phyloP scores from a whole-genome alignment of 2,797 vertebrate genomes.

The Bucorvus abyssinicus region DNA sequence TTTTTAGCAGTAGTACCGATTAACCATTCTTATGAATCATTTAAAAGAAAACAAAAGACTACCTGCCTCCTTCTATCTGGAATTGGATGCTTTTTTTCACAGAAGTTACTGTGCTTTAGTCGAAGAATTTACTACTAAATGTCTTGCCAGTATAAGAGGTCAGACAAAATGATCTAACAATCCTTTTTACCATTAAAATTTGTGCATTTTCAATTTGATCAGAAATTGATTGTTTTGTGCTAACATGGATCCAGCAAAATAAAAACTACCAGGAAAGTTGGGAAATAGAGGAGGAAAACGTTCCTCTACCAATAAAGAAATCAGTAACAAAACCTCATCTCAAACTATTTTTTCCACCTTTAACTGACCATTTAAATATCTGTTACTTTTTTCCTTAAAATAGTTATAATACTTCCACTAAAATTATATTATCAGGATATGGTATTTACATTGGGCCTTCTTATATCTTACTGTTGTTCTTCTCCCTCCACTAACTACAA shows the following conservation, averaged over 20 bases:
- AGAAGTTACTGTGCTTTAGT: not conserved
- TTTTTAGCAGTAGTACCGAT: not conserved
- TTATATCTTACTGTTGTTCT: not conserved
- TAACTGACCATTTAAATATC: not conserved
- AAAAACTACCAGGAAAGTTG: not conserved
- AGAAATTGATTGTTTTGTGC: not conserved
- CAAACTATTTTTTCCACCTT: not conserved
- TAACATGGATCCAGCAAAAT: not conserved
- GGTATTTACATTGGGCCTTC: not conserved
- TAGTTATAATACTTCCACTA: not conserved
- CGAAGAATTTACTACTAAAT: not conserved
- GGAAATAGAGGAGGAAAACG: not conserved
- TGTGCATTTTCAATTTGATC: not conserved
- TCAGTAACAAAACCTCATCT: not conserved
- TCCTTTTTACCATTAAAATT: not conserved
- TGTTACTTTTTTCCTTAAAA: not conserved
- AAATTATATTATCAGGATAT: not conserved
- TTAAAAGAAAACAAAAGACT: not conserved
- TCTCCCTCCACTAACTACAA: not conserved
- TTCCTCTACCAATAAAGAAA: not conserved
- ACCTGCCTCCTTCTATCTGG: not conserved
- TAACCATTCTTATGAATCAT: not conserved
- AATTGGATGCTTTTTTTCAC: not conserved
- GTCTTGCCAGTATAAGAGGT: not conserved
- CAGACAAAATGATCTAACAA: not conserved